Evolutionary conservation across 2,797 vertebrate genomes (phyloP), one percentile per base, ranked within the genome.

Genomic region (Galagoides demidoff): DNA sequence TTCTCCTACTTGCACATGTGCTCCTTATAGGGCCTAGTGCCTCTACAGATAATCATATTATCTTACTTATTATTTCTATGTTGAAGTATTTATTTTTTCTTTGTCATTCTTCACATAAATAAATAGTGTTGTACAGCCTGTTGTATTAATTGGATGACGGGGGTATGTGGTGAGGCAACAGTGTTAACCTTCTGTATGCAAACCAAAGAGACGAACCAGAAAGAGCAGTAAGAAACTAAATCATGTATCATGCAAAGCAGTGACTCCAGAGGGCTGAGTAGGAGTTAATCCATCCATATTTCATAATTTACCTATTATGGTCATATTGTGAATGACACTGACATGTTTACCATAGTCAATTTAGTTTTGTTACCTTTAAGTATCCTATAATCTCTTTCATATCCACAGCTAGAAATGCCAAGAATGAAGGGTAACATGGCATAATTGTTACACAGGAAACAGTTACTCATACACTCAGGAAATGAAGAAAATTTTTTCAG

Each of bases 341-440:
- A 92, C 37, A 45, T 34, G 29, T 63, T 74, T 55, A 57, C 22
- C 17, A 43, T 45, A 55, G 8, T 74, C 12, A 57, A 29, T 29
- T 89, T 74, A 34, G 11, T 55, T 74, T 82, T 45, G 31, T 83
- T 66, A 61, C 3, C 20, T 29, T 43, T 5, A 93, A 43, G 13
- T 59, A 43, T 64, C 29, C 12, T 90, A 22, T 89, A 61, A 77
- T 52, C 29, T 78, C 23, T 79, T 79, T 20, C 3, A 17, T 10
- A 73, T 59, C 5, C 87, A 68, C 9, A 31, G 23, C 55, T 39
- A 55, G 88, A 66, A 66, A 64, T 95, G 82, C 59, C 37, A 49
- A 66, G 10, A 57, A 74, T 34, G 37, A 86, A 23, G 22, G 27
- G 2, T 76, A 39, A 59, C 20, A 16, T 43, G 2, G 25, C 25